Evolutionary conservation across 2,888 invertebrate species (phyloP).

Genomic region (Actias luna): DNA sequence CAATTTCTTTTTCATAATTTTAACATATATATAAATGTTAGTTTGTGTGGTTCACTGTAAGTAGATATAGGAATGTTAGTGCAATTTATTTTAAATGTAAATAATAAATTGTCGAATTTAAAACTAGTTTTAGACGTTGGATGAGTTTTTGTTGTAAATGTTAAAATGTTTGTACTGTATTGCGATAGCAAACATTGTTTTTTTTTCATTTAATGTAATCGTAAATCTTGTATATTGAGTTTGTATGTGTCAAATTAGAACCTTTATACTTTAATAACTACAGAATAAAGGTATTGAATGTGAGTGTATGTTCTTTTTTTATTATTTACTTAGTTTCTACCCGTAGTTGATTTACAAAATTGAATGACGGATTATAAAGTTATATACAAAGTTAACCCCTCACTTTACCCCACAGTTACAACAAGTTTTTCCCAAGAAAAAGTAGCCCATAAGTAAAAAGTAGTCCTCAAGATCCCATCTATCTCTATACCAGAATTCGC

Average conservation of each 20-base stretch:
- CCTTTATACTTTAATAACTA: conserved; percentile 58
- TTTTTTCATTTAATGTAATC: background rate
- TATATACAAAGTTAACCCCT: no score
- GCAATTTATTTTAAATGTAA: conserved; percentile 42
- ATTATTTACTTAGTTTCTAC: background rate
- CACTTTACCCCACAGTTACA: no score
- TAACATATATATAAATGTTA: background rate
- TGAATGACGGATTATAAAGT: no score
- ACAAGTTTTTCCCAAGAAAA: no score
- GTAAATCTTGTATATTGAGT: conserved; percentile 13
- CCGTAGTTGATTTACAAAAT: no score
- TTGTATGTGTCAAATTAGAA: conserved; percentile 58
- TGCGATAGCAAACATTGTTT: background rate
- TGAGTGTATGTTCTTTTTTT: conserved; percentile 23
- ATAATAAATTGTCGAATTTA: conserved; percentile 55
- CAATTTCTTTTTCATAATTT: background rate
- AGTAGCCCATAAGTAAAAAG: no score
- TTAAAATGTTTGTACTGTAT: background rate
- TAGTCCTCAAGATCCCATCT: no score
- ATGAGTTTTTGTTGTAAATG: background rate
- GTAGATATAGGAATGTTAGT: conserved; percentile 8
- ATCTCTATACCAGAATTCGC: no score
- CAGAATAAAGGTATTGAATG: conserved; percentile 60
- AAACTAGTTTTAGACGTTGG: conserved; percentile 25
- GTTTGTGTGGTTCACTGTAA: background rate